A percentile compares a stretch with the other conserved stretches of the same genome.
phyloP scores from a whole-genome alignment of 2,888 invertebrate species.

The Clunio marinus region DNA sequence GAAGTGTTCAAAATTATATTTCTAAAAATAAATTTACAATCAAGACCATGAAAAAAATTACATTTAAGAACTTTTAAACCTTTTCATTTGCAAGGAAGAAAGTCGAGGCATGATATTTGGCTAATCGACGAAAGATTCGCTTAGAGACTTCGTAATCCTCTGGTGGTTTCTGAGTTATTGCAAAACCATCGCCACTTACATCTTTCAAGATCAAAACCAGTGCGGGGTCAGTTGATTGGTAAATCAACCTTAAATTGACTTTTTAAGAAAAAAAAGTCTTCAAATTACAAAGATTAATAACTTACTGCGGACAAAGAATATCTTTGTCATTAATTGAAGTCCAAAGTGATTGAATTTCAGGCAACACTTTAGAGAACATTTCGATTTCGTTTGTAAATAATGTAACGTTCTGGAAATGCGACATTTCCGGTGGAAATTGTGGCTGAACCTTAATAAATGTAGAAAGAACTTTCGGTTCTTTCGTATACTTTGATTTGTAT shows the following conservation, averaged over 20 bases:
- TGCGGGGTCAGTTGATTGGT: background rate
- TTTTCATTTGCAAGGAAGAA: slow-evolving; percentile 15
- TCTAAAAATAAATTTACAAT: too few species aligned
- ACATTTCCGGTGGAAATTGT: background rate
- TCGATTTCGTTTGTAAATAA: background rate
- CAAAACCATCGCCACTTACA: background rate
- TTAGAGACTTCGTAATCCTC: slow-evolving; percentile 8
- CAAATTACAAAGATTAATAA: background rate
- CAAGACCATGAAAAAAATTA: too few species aligned
- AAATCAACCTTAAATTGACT: background rate
- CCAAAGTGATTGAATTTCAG: background rate
- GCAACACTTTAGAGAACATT: background rate
- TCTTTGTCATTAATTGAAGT: background rate
- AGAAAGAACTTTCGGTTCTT: background rate
- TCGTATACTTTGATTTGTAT: background rate
- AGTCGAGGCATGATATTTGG: slow-evolving; percentile 17
- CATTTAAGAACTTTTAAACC: background rate
- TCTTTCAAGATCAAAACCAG: background rate
- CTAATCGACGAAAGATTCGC: slow-evolving; percentile 1
- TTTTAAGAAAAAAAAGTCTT: background rate
- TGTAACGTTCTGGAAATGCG: background rate
- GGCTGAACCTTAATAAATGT: background rate
- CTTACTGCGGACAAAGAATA: background rate
- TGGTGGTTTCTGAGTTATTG: background rate
- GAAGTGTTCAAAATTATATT: too few species aligned